Evolutionary conservation across 2,113 vertebrate species (phyloP).

Genomic region (Alethe castanea): DNA sequence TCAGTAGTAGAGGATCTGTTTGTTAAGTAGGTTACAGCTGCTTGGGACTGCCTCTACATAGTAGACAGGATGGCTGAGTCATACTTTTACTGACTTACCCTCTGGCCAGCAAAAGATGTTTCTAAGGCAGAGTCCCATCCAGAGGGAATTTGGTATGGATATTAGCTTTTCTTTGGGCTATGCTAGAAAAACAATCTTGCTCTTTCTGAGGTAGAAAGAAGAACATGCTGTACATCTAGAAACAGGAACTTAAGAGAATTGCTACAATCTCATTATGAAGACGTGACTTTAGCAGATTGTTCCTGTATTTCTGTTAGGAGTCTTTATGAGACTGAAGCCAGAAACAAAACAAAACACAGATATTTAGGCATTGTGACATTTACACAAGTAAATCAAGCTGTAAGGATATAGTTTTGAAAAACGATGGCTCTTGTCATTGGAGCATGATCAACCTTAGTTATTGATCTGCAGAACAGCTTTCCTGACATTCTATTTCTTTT

Average conservation of each 20-base stretch:
- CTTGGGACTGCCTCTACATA: not conserved
- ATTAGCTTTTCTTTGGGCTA: not conserved
- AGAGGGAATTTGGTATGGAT: not conserved
- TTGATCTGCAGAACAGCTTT: not conserved
- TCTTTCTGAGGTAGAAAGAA: not conserved
- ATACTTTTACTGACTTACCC: not conserved
- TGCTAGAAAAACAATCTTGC: not conserved
- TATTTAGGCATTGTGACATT: not conserved
- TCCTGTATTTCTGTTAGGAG: not conserved
- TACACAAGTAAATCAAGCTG: not conserved
- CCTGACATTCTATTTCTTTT: not conserved
- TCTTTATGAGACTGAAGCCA: not conserved
- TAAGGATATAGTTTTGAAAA: not conserved
- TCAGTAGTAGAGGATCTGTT: not conserved
- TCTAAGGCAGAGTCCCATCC: not conserved
- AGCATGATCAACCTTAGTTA: not conserved
- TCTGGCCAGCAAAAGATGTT: not conserved
- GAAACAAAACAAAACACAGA: not conserved
- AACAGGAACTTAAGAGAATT: not conserved
- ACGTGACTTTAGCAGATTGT: not conserved
- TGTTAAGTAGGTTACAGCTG: not conserved
- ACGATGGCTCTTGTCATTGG: accelerated
- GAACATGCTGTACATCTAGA: not conserved
- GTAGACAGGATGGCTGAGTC: not conserved
- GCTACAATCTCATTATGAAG: not conserved